A percentile compares a stretch with the other conserved stretches of the same genome.
phyloP scores from a whole-genome alignment of 1,140 invertebrate genomes.

The Drosophila sechellia region DNA sequence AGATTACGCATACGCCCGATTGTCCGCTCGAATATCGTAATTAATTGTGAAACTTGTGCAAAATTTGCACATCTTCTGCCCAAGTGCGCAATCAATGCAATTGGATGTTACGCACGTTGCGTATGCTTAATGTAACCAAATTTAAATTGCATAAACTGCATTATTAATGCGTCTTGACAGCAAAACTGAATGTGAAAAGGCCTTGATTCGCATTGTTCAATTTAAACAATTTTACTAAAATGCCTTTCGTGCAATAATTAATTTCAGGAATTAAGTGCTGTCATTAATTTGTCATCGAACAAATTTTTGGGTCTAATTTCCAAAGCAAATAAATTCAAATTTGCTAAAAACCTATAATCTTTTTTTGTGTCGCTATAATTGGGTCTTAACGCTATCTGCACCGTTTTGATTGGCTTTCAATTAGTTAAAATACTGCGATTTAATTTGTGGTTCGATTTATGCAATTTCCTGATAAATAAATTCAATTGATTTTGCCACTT shows the following conservation, averaged over 20 bases:
- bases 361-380: not conserved
- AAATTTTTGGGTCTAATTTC: constrained; percentile 5
- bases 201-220: constrained; percentile 7
- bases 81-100: constrained; percentile 59
- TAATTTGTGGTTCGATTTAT: constrained; percentile 3
- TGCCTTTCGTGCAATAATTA: not conserved
- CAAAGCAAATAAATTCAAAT: constrained; percentile 5
- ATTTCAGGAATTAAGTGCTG: not conserved
- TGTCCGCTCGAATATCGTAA: constrained; percentile 51
- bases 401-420: not conserved
- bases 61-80: constrained; percentile 53
- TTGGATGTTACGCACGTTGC: not conserved
- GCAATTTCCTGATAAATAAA: not conserved
- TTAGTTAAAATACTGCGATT: constrained; percentile 1
- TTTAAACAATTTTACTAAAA: constrained; percentile 11
- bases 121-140: constrained; percentile 38
- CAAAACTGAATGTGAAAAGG: constrained; percentile 23
- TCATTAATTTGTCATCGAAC: constrained; percentile 32
- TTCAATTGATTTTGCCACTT: not conserved
- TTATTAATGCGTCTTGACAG: constrained; percentile 40
- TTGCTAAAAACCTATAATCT: not conserved
- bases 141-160: constrained; percentile 22
- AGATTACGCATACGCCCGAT: constrained; percentile 54
- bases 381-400: not conserved
- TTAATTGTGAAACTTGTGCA: constrained; percentile 60